Conservation (phyloP, 2,797 vertebrate species). For the Merluccius polli region DNA sequence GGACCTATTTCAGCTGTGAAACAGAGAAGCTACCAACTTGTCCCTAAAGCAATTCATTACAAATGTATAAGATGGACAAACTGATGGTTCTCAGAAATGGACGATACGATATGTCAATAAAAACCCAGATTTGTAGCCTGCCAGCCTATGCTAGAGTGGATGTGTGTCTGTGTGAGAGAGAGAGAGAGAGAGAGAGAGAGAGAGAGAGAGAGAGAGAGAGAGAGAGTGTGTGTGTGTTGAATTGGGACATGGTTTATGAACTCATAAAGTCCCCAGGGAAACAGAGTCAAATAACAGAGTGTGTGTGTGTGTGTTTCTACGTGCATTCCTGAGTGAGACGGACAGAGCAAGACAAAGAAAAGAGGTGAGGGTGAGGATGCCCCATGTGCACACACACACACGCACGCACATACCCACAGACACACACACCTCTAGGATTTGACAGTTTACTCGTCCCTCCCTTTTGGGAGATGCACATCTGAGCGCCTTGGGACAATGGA, state of each 20-base stretch:
- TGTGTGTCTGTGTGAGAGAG: slow-evolving; percentile 5
- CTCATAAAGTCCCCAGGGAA: slow-evolving; percentile 53
- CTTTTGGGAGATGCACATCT: slow-evolving; percentile 38
- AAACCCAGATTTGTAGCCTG: too few relatives aligned
- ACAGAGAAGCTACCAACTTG: too few relatives aligned
- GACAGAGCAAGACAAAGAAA: neutral
- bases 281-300: slow-evolving; percentile 40
- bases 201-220: too few relatives aligned
- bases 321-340: neutral
- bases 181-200: too few relatives aligned
- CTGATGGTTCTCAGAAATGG: too few relatives aligned
- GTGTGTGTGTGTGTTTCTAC: neutral
- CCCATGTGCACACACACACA: neutral
- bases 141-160: too few relatives aligned
- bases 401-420: neutral
- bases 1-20: too few relatives aligned
- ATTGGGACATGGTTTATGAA: slow-evolving; percentile 51
- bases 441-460: slow-evolving; percentile 50
- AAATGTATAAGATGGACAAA: too few relatives aligned
- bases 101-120: too few relatives aligned
- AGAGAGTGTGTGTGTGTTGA: slow-evolving; percentile 22
- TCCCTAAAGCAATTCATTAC: too few relatives aligned
- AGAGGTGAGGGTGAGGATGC: too few relatives aligned
- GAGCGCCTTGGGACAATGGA: slow-evolving; percentile 12
- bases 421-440: slow-evolving; percentile 46